phyloP scores from a whole-genome alignment of 1,140 invertebrate species.

The Pseudomyrmex flavicornis region DNA sequence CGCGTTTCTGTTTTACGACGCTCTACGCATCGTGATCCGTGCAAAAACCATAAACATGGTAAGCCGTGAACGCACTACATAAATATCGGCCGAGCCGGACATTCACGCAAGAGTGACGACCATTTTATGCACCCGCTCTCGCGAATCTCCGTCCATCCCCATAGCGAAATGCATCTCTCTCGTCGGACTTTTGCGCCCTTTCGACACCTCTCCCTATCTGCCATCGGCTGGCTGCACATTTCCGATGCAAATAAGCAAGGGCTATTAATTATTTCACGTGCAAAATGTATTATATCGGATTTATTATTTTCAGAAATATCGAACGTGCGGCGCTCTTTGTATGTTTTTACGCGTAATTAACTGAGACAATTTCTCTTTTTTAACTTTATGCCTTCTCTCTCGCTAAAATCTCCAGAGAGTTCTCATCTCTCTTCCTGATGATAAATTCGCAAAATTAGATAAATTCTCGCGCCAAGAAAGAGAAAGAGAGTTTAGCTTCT shows the following conservation, averaged over 20 bases:
- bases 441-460: neutral
- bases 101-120: slow-evolving; percentile 59
- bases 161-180: slow-evolving; percentile 26
- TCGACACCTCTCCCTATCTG: neutral
- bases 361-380: neutral
- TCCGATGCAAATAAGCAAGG: neutral
- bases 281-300: neutral
- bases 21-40: slow-evolving; percentile 76
- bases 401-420: no score
- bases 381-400: neutral
- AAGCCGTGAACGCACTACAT: slow-evolving; percentile 73
- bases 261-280: neutral
- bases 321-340: neutral
- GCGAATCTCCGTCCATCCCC: neutral
- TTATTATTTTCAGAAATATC: slow-evolving; percentile 23
- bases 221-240: neutral
- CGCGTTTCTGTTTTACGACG: slow-evolving; percentile 78
- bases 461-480: neutral
- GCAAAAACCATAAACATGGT: slow-evolving; percentile 82
- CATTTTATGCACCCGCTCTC: slow-evolving; percentile 60
- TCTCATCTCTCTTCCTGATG: neutral
- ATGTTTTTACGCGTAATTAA: neutral
- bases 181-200: slow-evolving; percentile 9
- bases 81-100: slow-evolving; percentile 69
- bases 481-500: no score